A percentile compares a stretch with the other conserved stretches of the same genome.
Conservation (phyloP, 2,797 vertebrate species). For the Falco peregrinus region DNA sequence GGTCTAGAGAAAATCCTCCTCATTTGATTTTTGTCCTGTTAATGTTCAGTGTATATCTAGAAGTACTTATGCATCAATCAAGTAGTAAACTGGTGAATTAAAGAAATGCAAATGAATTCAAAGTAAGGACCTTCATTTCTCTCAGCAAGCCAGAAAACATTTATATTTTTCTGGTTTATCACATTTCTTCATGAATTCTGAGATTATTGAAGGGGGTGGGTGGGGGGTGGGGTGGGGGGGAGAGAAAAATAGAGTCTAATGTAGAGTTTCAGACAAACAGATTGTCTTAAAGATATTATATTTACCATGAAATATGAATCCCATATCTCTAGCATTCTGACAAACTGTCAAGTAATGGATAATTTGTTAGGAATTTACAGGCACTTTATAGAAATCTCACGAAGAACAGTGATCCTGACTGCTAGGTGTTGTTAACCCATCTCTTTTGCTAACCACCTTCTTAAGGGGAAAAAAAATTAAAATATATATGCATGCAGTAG, state of each 20-base stretch:
- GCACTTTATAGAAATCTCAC: not conserved
- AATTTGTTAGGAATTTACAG: not conserved
- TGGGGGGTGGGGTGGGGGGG: too few species aligned
- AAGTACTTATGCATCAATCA: not conserved
- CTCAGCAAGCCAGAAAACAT: not conserved
- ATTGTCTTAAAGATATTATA: not conserved
- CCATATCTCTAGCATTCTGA: not conserved
- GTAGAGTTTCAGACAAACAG: not conserved
- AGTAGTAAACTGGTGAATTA: not conserved
- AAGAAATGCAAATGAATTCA: not conserved
- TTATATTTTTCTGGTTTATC: not conserved
- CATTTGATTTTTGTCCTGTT: not conserved
- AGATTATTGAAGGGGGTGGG: not conserved
- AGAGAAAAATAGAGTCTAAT: not conserved
- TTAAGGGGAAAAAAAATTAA: not conserved
- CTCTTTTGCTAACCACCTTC: not conserved
- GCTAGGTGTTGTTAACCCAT: not conserved
- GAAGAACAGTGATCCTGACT: not conserved
- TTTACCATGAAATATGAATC: not conserved
- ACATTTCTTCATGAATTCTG: not conserved
- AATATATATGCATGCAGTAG: accelerated
- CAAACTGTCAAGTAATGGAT: not conserved
- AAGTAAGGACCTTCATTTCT: not conserved
- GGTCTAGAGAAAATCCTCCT: not conserved
- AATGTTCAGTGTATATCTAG: not conserved